Conservation (phyloP, 2,113 vertebrate species). For the Pteruthius melanotis region DNA sequence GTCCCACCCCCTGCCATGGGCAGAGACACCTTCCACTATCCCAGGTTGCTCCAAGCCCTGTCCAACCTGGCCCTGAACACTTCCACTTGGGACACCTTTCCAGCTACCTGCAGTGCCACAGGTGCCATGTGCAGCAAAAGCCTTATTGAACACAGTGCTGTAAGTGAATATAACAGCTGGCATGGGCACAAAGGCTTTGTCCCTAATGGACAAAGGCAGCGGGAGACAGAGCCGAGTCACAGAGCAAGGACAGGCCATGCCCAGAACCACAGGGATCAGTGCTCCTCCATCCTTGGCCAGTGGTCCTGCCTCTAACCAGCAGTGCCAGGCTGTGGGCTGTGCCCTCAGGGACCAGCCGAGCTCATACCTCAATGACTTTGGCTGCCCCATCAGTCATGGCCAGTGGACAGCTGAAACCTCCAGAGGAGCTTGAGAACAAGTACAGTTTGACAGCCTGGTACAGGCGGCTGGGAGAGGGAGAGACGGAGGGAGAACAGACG, state of each 20-base stretch:
- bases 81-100: not conserved
- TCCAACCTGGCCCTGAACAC: not conserved
- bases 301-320: not conserved
- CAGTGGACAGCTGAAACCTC: slow-evolving; percentile 79
- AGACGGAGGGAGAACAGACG: not conserved
- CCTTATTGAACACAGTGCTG: not conserved
- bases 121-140: not conserved
- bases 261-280: not conserved
- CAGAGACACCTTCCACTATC: not conserved
- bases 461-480: slow-evolving; percentile 74
- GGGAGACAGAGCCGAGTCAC: not conserved
- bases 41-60: not conserved
- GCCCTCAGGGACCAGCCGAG: not conserved
- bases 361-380: slow-evolving; percentile 84
- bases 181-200: not conserved
- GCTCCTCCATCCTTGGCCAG: not conserved
- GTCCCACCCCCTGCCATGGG: not conserved
- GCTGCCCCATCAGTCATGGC: slow-evolving; percentile 90
- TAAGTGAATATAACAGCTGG: not conserved
- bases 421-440: slow-evolving; percentile 77
- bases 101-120: not conserved
- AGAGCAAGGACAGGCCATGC: not conserved
- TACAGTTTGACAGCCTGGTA: slow-evolving; percentile 85
- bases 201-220: not conserved
- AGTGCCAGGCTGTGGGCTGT: not conserved